Conservation (phyloP, 2,113 vertebrate species). For the Tachycineta bicolor region DNA sequence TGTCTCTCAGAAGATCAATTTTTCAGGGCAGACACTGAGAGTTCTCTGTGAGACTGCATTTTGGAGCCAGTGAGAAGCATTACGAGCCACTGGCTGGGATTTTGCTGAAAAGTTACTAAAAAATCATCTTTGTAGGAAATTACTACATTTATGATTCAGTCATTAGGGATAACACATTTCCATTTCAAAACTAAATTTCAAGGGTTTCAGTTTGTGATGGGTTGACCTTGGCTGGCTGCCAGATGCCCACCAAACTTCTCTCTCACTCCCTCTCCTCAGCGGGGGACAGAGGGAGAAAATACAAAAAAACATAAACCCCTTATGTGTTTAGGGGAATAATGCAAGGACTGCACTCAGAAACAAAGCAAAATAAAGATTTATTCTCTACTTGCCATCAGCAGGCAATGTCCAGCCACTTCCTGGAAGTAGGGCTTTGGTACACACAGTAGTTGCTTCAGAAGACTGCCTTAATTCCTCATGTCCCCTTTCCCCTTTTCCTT, state of each 20-base stretch:
- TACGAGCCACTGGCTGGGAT: not conserved
- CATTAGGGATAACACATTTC: not conserved
- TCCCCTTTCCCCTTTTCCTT: not conserved
- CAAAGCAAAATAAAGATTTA: not conserved
- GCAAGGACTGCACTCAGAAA: not conserved
- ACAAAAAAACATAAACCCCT: rapidly evolving
- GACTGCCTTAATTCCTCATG: not conserved
- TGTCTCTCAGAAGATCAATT: conserved; percentile 7
- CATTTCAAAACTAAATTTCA: not conserved
- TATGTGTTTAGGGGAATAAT: not conserved
- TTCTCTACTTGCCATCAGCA: not conserved
- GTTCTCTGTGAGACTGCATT: not conserved
- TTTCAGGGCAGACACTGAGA: not conserved
- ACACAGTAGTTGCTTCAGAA: not conserved
- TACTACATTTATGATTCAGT: not conserved
- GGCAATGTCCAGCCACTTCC: not conserved
- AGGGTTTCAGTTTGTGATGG: not conserved
- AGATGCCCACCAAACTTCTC: not conserved
- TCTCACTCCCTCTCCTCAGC: not conserved
- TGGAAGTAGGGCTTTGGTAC: not conserved
- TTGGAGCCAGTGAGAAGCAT: not conserved
- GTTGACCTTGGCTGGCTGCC: not conserved
- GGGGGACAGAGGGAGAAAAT: not conserved
- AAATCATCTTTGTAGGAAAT: not conserved
- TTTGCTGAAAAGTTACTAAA: not conserved